phyloP scores from a whole-genome alignment of 2,797 vertebrate genomes.

The Graptemys geographica region DNA sequence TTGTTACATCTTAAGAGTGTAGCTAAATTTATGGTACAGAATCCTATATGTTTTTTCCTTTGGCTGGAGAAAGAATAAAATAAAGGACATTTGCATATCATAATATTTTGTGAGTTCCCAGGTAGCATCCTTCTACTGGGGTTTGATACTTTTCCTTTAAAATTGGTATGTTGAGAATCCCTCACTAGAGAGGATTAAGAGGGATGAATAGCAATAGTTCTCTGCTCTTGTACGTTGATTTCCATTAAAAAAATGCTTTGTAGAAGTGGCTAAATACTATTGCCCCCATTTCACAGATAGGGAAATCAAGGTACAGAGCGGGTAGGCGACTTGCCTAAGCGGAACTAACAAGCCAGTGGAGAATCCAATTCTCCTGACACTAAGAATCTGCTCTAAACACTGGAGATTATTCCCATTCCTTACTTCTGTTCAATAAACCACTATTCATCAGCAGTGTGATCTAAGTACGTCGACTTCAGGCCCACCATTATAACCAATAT shows the following conservation, averaged over 20 bases:
- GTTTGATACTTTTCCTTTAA: constrained; percentile 46
- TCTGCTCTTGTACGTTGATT: not conserved
- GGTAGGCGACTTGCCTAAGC: not conserved
- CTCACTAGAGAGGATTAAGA: not conserved
- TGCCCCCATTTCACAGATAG: not conserved
- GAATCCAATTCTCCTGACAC: too few species aligned
- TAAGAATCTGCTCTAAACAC: not conserved
- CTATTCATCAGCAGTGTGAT: not conserved
- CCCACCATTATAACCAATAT: not conserved
- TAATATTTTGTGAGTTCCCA: not conserved
- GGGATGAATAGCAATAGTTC: constrained; percentile 5
- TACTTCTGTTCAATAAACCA: not conserved
- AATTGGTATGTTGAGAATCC: constrained; percentile 26
- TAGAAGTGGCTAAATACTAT: not conserved
- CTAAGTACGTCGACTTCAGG: not conserved
- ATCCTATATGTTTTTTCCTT: not conserved
- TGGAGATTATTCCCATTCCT: not conserved
- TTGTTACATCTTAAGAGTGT: constrained; percentile 42
- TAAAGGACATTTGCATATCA: not conserved
- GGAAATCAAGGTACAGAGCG: constrained; percentile 4
- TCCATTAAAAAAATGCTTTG: not conserved
- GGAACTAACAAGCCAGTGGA: not conserved
- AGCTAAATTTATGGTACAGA: constrained; percentile 43
- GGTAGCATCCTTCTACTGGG: not conserved
- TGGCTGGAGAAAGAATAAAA: not conserved